These are phyloP conservation scores for Pandemis corylana DNA, from an alignment of 2,888 invertebrate genomes.

Conservation along the genomic window DNA sequence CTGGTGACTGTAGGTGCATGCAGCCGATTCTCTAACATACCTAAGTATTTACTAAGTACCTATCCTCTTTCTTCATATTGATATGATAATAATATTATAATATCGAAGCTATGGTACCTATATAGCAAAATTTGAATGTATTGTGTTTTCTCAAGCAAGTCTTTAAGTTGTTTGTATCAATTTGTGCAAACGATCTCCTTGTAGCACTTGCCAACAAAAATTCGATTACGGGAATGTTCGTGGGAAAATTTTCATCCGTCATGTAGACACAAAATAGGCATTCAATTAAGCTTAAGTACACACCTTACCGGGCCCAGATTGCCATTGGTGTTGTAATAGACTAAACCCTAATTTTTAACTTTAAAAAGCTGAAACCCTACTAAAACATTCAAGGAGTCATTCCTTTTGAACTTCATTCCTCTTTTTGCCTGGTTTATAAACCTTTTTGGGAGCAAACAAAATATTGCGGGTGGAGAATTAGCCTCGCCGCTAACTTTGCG, in stretches of 20 bases:
- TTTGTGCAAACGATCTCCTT: constrained; percentile 12
- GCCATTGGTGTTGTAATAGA: constrained; percentile 14
- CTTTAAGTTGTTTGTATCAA: constrained; percentile 9
- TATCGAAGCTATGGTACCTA: too few species aligned
- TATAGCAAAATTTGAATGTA: not conserved
- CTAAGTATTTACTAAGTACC: too few species aligned
- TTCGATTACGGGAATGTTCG: constrained; percentile 16
- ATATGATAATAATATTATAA: too few species aligned
- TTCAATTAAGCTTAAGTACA: constrained; percentile 14
- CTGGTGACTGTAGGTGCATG: too few species aligned
- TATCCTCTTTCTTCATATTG: too few species aligned
- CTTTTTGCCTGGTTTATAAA: constrained; percentile 30
- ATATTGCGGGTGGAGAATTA: constrained; percentile 33
- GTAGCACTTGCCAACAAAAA: constrained; percentile 14
- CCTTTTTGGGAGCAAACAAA: constrained; percentile 33
- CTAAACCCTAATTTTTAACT: constrained; percentile 29
- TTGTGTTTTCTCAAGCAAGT: not conserved
- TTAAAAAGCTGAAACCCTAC: constrained; percentile 34
- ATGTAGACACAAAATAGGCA: constrained; percentile 13
- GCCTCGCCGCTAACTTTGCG: constrained; percentile 28
- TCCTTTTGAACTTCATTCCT: constrained; percentile 35
- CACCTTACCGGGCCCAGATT: not conserved
- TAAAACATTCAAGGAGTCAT: constrained; percentile 33
- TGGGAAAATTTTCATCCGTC: constrained; percentile 23
- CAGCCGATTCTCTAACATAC: too few species aligned